These are phyloP conservation scores for Aythya fuligula DNA, from an alignment of 2,797 vertebrate species.

Conservation along the genomic window DNA sequence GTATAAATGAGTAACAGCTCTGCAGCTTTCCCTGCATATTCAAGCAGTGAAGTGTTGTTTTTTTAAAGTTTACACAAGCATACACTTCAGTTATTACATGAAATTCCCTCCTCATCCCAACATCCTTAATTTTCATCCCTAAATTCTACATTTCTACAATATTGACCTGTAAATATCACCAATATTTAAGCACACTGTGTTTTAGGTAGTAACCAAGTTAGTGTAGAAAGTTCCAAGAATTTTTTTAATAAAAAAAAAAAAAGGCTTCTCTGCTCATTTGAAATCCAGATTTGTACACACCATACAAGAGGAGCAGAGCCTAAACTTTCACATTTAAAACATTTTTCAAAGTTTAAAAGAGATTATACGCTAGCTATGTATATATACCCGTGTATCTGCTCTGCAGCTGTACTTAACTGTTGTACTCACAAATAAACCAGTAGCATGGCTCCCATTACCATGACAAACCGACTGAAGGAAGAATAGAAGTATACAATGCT, in stretches of 20 bases:
- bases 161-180: neutral
- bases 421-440: slow-evolving; percentile 94
- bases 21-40: neutral
- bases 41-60: neutral
- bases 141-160: neutral
- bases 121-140: neutral
- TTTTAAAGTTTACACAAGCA: neutral
- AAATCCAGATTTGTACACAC: neutral
- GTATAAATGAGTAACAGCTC: neutral
- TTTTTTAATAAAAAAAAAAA: neutral
- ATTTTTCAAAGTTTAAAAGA: neutral
- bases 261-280: neutral
- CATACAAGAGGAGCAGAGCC: neutral
- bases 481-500: slow-evolving; percentile 98
- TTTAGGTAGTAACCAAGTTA: neutral
- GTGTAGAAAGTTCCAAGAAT: neutral
- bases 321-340: neutral
- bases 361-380: neutral
- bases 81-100: neutral
- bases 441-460: slow-evolving; percentile 96
- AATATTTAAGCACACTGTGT: neutral
- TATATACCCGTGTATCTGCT: neutral
- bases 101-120: neutral
- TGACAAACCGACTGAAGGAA: slow-evolving; percentile 94
- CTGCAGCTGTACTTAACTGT: neutral